Evolutionary conservation across 2,888 invertebrate species (phyloP).

Genomic region (Eledone cirrhosa): DNA sequence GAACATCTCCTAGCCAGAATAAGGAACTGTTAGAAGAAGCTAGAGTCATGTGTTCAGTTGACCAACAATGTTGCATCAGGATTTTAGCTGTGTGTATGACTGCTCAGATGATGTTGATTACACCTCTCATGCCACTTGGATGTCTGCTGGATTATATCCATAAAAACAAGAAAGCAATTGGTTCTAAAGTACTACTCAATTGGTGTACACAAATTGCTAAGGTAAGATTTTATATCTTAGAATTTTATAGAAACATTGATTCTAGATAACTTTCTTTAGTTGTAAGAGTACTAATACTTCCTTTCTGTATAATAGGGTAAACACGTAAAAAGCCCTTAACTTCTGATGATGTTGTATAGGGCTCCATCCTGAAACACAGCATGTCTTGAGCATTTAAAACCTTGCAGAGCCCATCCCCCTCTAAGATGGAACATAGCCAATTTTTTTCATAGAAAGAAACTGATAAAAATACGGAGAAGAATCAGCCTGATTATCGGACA

Average conservation of each 20-base stretch:
- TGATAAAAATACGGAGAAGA: too few species aligned
- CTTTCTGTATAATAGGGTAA: too few species aligned
- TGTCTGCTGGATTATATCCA: constrained; percentile 94
- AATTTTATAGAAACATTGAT: not conserved
- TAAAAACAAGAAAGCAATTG: constrained; percentile 89
- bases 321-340: too few species aligned
- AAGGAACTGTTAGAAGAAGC: constrained; percentile 96
- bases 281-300: too few species aligned
- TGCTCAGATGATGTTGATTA: constrained; percentile 96
- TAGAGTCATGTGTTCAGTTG: constrained; percentile 97
- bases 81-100: constrained; percentile 96
- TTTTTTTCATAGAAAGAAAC: too few species aligned
- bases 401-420: too few species aligned
- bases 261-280: not conserved
- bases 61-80: constrained; percentile 92
- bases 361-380: too few species aligned
- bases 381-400: too few species aligned
- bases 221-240: constrained; percentile 46
- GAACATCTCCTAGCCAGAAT: constrained; percentile 77
- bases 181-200: constrained; percentile 90
- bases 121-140: constrained; percentile 96
- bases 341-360: too few species aligned
- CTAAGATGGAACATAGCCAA: too few species aligned
- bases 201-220: constrained; percentile 98
- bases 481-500: too few species aligned